A percentile compares a stretch with the other conserved stretches of the same genome.
phyloP scores from a whole-genome alignment of 2,797 vertebrate species.

The Chloroceryle amazona region DNA sequence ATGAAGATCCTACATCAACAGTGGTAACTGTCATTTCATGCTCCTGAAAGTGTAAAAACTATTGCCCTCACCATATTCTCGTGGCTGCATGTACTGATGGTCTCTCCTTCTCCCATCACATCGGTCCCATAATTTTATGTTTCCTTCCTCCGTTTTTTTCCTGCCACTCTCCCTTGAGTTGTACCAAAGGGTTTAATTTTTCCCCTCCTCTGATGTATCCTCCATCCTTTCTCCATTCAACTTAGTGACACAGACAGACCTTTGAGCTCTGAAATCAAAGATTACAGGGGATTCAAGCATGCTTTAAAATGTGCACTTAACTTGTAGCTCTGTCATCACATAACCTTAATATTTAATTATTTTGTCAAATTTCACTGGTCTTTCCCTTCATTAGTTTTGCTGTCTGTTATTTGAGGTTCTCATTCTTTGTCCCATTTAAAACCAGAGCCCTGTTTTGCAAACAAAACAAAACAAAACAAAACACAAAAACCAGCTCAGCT shows the following conservation, averaged over 20 bases:
- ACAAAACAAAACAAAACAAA: no score
- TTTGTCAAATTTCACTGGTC: not conserved
- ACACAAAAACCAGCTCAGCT: not conserved
- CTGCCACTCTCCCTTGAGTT: not conserved
- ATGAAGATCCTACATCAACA: not conserved
- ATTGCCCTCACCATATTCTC: not conserved
- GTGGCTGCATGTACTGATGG: not conserved
- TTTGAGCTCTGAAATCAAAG: not conserved
- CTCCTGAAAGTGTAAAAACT: not conserved
- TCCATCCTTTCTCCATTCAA: not conserved
- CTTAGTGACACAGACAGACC: not conserved
- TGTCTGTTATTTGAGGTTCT: not conserved
- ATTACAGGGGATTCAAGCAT: not conserved
- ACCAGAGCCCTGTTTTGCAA: not conserved
- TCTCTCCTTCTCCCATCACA: not conserved
- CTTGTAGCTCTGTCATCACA: not conserved
- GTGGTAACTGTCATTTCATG: not conserved
- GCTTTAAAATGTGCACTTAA: not conserved
- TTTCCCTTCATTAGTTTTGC: not conserved
- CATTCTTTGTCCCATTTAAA: not conserved
- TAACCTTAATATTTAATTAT: not conserved
- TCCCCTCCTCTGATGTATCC: not conserved
- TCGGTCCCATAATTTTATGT: not conserved
- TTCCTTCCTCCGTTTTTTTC: not conserved
- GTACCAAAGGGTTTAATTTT: not conserved